A percentile compares a stretch with the other conserved stretches of the same genome.
These are phyloP conservation scores for Dendrophyllia cribrosa DNA, from an alignment of 64 coral and sea anemone genomes.

Conservation along the genomic window DNA sequence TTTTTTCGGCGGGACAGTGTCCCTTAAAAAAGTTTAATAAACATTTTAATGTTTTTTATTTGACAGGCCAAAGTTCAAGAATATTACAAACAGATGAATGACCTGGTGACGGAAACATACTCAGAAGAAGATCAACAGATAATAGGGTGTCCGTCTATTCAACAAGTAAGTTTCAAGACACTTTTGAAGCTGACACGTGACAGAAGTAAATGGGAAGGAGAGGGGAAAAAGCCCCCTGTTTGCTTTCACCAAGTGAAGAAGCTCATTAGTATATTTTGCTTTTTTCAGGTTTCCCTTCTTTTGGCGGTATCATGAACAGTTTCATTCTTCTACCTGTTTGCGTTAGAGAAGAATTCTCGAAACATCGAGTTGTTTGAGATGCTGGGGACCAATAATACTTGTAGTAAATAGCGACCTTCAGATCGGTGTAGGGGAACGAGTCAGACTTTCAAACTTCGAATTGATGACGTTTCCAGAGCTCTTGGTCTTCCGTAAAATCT, in stretches of 20 bases:
- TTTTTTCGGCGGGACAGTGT: too few species aligned
- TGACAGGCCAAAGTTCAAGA: constrained; percentile 92
- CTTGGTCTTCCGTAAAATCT: too few species aligned
- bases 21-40: too few species aligned
- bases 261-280: not conserved
- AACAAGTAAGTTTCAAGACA: constrained; percentile 63
- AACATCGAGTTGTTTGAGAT: too few species aligned
- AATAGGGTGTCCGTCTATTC: constrained; percentile 94
- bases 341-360: too few species aligned
- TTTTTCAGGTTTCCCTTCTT: constrained; percentile 33
- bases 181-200: not conserved
- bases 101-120: constrained; percentile 83
- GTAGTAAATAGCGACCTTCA: too few species aligned
- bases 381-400: too few species aligned
- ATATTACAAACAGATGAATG: constrained; percentile 97
- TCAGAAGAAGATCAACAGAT: constrained; percentile 92
- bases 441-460: too few species aligned
- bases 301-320: constrained; percentile 27
- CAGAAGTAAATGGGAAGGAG: not conserved
- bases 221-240: not conserved
- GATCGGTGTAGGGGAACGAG: too few species aligned
- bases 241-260: too few species aligned
- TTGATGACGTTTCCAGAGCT: too few species aligned
- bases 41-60: not conserved
- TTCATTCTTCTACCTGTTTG: too few species aligned